phyloP scores from a whole-genome alignment of 37 sponge, comb jelly and placozoan genomes.

The Hormiphora californensis region DNA sequence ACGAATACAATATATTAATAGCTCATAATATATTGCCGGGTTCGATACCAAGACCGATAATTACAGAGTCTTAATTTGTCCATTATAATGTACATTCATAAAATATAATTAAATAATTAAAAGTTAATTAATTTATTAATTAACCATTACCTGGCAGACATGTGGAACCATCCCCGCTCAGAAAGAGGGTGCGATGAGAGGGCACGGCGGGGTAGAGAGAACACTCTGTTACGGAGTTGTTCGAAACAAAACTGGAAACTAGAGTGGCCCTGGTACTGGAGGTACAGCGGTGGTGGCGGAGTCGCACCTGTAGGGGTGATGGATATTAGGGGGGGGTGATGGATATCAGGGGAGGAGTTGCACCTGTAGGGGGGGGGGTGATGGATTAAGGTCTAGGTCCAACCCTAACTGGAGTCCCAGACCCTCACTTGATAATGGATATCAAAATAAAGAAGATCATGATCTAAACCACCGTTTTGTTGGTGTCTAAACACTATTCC shows the following conservation, averaged over 20 bases:
- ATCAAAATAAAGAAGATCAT: too few species aligned
- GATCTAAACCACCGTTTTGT: too few species aligned
- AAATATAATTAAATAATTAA: too few species aligned
- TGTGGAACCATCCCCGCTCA: slow-evolving; percentile 18
- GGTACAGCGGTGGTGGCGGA: slow-evolving; percentile 30
- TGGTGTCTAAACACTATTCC: too few species aligned
- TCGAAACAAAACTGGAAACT: slow-evolving; percentile 48
- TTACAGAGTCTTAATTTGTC: too few species aligned
- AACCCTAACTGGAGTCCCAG: too few species aligned
- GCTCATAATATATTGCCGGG: too few species aligned
- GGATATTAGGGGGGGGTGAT: not conserved
- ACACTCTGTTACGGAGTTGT: slow-evolving; percentile 34
- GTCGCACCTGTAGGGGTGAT: not conserved
- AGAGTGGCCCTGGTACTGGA: slow-evolving; percentile 32
- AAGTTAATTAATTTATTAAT: too few species aligned
- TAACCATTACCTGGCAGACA: slow-evolving; percentile 35
- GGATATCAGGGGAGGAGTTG: not conserved
- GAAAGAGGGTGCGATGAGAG: not conserved
- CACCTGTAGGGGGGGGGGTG: not conserved
- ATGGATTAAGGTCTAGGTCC: not conserved
- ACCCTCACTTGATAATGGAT: too few species aligned
- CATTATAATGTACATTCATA: too few species aligned
- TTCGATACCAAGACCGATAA: too few species aligned
- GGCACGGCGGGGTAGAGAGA: slow-evolving; percentile 12
- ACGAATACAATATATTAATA: too few species aligned